A percentile compares a stretch with the other conserved stretches of the same genome.
Conservation (phyloP, 2,113 vertebrate species). For the Vanacampus margaritifer region DNA sequence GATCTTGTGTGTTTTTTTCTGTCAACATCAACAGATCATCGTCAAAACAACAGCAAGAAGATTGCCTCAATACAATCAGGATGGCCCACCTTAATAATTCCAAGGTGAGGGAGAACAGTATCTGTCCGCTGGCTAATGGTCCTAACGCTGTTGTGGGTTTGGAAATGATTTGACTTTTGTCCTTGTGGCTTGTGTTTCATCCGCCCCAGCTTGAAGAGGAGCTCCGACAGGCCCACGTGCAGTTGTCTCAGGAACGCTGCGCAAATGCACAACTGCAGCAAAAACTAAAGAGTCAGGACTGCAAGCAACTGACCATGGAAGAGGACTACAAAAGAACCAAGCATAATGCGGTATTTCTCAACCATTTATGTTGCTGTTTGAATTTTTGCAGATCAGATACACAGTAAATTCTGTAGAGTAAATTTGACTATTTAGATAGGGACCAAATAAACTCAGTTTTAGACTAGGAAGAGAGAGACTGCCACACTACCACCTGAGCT, state of each 20-base stretch:
- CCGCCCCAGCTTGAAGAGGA: constrained; percentile 82
- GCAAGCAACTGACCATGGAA: constrained; percentile 83
- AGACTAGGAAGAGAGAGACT: too few species aligned
- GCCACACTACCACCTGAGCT: too few species aligned
- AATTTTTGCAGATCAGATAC: neutral
- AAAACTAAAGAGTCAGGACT: constrained; percentile 80
- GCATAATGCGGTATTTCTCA: constrained; percentile 73
- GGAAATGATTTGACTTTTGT: neutral
- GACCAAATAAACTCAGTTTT: too few species aligned
- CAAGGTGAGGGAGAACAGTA: constrained; percentile 80
- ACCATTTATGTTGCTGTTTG: neutral
- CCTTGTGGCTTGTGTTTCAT: neutral
- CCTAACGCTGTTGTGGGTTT: neutral
- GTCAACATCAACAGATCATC: constrained; percentile 77
- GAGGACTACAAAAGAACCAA: constrained; percentile 73
- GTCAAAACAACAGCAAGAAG: constrained; percentile 87
- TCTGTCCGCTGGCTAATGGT: constrained; percentile 66
- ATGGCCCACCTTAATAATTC: constrained; percentile 77
- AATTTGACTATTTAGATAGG: too few species aligned
- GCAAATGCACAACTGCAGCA: constrained; percentile 81
- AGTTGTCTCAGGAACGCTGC: constrained; percentile 81
- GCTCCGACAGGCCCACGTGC: constrained; percentile 76
- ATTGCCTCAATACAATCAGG: constrained; percentile 74
- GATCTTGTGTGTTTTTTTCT: neutral
- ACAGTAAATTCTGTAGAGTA: too few species aligned